Evolutionary conservation across 2,113 vertebrate species (phyloP).

Genomic region (Petrocephalus zakoni): DNA sequence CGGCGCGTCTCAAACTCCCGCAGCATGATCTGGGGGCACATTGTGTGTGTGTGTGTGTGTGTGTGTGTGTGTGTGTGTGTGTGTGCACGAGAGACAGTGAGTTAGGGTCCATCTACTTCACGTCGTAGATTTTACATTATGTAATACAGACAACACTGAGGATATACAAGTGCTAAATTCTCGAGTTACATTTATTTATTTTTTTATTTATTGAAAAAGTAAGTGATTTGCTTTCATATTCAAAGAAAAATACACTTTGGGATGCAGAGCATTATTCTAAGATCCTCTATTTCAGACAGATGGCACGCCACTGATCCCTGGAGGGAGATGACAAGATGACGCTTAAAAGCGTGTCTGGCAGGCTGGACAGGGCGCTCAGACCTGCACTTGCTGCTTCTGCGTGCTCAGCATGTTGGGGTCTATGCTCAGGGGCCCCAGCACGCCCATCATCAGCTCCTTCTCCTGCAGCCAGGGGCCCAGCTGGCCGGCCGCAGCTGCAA

Average conservation of each 20-base stretch:
- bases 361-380: slow-evolving; percentile 38
- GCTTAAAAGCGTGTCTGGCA: not conserved
- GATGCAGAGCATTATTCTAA: not conserved
- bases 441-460: slow-evolving; percentile 99
- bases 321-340: not conserved
- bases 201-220: not conserved
- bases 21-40: slow-evolving; percentile 81
- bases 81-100: not conserved
- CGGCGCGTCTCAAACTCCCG: slow-evolving; percentile 91
- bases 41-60: not conserved
- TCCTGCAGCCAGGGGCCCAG: slow-evolving; percentile 89
- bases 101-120: not conserved
- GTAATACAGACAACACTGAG: not conserved
- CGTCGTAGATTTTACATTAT: not conserved
- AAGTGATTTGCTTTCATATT: not conserved
- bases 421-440: slow-evolving; percentile 90
- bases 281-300: not conserved
- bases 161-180: not conserved
- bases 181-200: not conserved
- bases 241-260: not conserved
- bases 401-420: slow-evolving; percentile 97
- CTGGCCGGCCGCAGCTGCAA: slow-evolving; percentile 78
- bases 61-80: no score
- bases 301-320: not conserved
- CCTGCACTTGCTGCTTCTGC: slow-evolving; percentile 96